Evolutionary conservation across 2,797 vertebrate species (phyloP), one percentile per base, ranked within the genome.

Genomic region (Etheostoma perlongum): DNA sequence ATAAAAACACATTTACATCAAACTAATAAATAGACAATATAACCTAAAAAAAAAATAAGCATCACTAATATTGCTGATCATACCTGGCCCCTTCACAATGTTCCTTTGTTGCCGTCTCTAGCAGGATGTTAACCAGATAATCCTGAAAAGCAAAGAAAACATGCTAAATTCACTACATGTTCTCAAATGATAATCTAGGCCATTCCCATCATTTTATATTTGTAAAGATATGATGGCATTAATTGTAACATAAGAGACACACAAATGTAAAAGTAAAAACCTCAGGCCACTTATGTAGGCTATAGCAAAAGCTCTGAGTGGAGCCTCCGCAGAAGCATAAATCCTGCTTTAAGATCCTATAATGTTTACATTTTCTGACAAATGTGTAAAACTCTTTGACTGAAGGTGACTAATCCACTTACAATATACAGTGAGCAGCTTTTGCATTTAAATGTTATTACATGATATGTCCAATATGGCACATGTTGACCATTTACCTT

Each of bases 51-150:
- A 48, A 5, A 67, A 62, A 18, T 2, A 48, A 51, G 12, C 36
- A 75, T 52, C 0, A n/a, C 8, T 0, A 65, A 2, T 21, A 48
- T 15, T 49, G 18, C 6, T n/a, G 40, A 54, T 25, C 86, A 84
- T 96, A 99, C 98, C 98, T 98, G 92, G 98, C 96, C 78, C 94
- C 94, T 96, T 99, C 98, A 94, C 88, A 96, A 81, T 96, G 96
- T 85, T 99, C 98, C 79, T 96, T 97, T 30, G 94, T 96, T 79
- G 98, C 98, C 0, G 96, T 97, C 92, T 96, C 97, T 82, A 99
- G 87, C 81, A 99, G 94, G 87, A 96, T 96, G 90, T 95, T 96
- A 90, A 99, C 93, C 92, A 99, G 95, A 91, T 96, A 97, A 91
- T 93, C 94, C 98, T 99, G 55, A 81, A 53, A 8, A 54, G 53